Evolutionary conservation across 2,113 vertebrate genomes (phyloP), one percentile per base, ranked within the genome.

Genomic region (Neolamprologus sp.): DNA sequence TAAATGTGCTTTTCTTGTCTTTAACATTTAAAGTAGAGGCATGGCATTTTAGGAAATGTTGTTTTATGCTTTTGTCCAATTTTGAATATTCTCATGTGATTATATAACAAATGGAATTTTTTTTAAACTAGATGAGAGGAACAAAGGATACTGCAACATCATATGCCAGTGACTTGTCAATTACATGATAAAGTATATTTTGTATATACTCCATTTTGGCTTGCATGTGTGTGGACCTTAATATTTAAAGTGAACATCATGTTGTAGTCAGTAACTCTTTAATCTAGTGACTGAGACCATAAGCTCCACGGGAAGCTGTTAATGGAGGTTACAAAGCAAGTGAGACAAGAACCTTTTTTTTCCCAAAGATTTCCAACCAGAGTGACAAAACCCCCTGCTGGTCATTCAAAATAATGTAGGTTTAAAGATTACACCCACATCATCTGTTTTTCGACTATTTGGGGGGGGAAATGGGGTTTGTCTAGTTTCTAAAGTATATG

Each of bases 391-490:
- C 2, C 3, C 28, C 17, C 58, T 63, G 58, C 30, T 35, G 58
- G 58, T 63, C 30, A 63, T 7, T 63, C 17, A 63, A 63, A 63
- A 63, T 5, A 63, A 35, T 63, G 17, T 35, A 35, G 9, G 58
- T 63, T 63, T 35, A 63, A 35, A 11, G 30, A 35, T 63, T n/a
- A 35, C 58, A 35, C 9, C 58, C 58, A 7, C 30, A 63, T 4
- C 30, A 35, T 35, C 16, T 63, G 16, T 63, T 63, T 35, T 63
- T 3, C 1, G 4, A 33, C 58, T 63, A 33, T 63, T 60, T 3
- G 28, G 16, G 16, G 33, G 9, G 10, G 10, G 5, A 0, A 0
- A 17, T 2, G 55, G 14, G 8, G 16, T 33, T 0, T 60, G 57
- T 60, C 28, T 60, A 11, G 16, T 60, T 60, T 60, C 57, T 60